A percentile compares a stretch with the other conserved stretches of the same genome.
These are phyloP conservation scores for Holocentrus rufus DNA, from an alignment of 2,797 vertebrate genomes.

Conservation along the genomic window DNA sequence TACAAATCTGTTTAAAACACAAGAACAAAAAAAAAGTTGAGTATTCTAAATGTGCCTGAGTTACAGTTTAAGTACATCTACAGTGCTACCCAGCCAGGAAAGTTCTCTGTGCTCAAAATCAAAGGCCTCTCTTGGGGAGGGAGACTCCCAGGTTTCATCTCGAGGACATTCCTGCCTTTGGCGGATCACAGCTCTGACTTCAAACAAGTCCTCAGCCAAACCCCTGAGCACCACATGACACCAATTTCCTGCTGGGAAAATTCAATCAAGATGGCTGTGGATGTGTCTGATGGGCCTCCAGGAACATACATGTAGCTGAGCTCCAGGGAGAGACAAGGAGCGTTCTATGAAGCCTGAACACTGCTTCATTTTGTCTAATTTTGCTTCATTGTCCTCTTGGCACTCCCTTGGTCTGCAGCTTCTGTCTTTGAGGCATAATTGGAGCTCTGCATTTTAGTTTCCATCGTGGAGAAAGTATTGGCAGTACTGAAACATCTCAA, in stretches of 20 bases:
- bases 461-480: no score
- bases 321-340: neutral
- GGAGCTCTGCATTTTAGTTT: neutral
- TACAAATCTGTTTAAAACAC: neutral
- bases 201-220: slow-evolving; percentile 40
- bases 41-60: neutral
- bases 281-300: slow-evolving; percentile 48
- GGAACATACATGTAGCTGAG: slow-evolving; percentile 21
- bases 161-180: slow-evolving; percentile 58
- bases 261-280: slow-evolving; percentile 69
- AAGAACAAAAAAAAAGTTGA: neutral
- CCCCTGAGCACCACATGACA: slow-evolving; percentile 66
- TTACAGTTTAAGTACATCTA: neutral
- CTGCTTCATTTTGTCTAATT: neutral
- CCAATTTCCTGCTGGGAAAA: slow-evolving; percentile 71
- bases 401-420: no score
- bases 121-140: slow-evolving; percentile 17
- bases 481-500: no score
- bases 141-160: slow-evolving; percentile 51
- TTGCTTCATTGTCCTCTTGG: no score
- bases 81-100: neutral
- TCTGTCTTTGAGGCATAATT: no score
- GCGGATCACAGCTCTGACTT: neutral
- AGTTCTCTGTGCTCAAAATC: neutral
- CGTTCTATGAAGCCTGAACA: neutral